phyloP scores from a whole-genome alignment of 1,140 invertebrate genomes.

The Drosophila arizonae region DNA sequence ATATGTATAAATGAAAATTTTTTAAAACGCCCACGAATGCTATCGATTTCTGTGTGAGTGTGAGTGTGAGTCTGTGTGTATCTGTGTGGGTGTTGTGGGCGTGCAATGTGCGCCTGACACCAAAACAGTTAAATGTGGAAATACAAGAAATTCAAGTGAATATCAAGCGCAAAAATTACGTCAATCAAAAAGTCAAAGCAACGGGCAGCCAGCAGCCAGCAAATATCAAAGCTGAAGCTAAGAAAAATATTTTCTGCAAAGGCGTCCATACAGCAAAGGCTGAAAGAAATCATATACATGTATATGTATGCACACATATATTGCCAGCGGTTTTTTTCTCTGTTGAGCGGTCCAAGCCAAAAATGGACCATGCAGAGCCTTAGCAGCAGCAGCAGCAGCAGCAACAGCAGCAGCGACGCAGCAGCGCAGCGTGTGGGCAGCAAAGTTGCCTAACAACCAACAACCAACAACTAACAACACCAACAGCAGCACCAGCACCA shows the following conservation, averaged over 20 bases:
- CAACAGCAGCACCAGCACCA: constrained; percentile 30
- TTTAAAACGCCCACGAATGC: constrained; percentile 53
- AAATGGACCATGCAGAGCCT: constrained; percentile 73
- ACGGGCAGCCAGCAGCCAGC: constrained; percentile 42
- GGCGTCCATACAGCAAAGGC: constrained; percentile 58
- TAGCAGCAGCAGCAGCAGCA: constrained; percentile 33
- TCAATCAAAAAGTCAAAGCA: constrained; percentile 74
- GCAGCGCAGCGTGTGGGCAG: constrained; percentile 72
- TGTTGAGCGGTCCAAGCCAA: constrained; percentile 67
- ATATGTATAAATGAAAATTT: constrained; percentile 47
- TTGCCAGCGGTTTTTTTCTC: constrained; percentile 49
- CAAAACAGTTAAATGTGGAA: constrained; percentile 80
- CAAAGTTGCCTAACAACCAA: constrained; percentile 78
- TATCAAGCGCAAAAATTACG: constrained; percentile 80
- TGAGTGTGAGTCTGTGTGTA: constrained; percentile 15
- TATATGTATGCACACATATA: constrained; percentile 26
- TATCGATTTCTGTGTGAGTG: constrained; percentile 19
- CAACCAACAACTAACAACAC: constrained; percentile 46
- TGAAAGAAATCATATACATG: constrained; percentile 24
- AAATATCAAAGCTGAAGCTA: constrained; percentile 62
- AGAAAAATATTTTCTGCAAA: constrained; percentile 69
- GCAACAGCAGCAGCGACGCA: constrained; percentile 39
- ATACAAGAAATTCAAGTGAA: constrained; percentile 81
- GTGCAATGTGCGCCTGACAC: constrained; percentile 74
- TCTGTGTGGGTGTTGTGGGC: constrained; percentile 62